phyloP scores from a whole-genome alignment of 2,113 vertebrate genomes.

The Macaca mulatta region DNA sequence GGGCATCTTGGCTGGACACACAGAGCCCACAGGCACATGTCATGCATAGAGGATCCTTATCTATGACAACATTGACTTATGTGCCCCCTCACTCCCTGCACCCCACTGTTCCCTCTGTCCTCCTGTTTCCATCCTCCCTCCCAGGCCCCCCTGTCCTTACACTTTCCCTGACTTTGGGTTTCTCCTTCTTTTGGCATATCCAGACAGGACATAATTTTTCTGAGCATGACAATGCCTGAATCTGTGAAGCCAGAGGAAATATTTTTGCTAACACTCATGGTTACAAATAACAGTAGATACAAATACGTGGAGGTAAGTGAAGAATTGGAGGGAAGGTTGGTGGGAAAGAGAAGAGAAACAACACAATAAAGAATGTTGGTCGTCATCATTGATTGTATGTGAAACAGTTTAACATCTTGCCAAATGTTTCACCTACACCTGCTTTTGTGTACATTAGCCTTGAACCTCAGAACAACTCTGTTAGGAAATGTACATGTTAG shows the following conservation, averaged over 20 bases:
- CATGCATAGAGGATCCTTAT: background rate
- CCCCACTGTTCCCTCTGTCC: background rate
- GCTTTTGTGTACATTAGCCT: background rate
- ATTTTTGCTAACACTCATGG: background rate
- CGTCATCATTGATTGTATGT: background rate
- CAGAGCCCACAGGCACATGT: background rate
- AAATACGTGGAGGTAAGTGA: slow-evolving; percentile 1
- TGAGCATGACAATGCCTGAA: background rate
- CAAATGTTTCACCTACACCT: background rate
- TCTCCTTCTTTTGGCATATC: background rate
- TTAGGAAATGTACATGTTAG: background rate
- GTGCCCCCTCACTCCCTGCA: too few relatives aligned
- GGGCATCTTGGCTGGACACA: background rate
- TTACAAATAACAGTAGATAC: background rate
- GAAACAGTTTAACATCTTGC: background rate
- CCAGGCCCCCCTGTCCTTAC: background rate
- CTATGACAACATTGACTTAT: background rate
- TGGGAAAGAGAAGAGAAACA: background rate
- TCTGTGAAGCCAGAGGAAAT: background rate
- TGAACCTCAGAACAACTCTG: background rate
- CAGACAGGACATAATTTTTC: background rate
- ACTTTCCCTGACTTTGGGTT: background rate
- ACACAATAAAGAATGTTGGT: background rate
- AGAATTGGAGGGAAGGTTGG: background rate
- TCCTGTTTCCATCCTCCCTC: background rate